These are phyloP conservation scores for Podocnemis expansa DNA, from an alignment of 2,113 vertebrate genomes.

Conservation along the genomic window DNA sequence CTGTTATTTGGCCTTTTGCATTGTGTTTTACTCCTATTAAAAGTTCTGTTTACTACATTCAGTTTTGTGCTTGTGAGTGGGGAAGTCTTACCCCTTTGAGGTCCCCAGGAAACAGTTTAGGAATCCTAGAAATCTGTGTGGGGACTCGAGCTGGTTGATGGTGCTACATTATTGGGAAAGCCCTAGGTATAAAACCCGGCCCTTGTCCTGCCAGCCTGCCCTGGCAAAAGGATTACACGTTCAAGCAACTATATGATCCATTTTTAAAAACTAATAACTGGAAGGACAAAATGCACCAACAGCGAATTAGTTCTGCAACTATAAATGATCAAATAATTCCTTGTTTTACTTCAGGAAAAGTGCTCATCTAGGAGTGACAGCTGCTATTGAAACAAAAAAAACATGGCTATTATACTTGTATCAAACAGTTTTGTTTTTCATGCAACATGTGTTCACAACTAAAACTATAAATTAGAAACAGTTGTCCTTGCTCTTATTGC, in stretches of 20 bases:
- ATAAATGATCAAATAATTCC: rapidly evolving
- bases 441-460: not conserved
- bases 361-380: not conserved
- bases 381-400: not conserved
- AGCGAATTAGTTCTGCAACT: not conserved
- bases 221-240: no score
- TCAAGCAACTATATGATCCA: not conserved
- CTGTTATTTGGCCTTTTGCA: no score
- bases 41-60: no score
- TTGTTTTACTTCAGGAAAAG: not conserved
- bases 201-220: no score
- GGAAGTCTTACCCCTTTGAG: no score
- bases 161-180: no score
- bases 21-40: no score
- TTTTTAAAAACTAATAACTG: not conserved
- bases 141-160: no score
- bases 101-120: no score
- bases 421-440: not conserved
- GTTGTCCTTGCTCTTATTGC: not conserved
- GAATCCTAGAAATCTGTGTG: no score
- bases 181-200: no score
- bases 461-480: not conserved
- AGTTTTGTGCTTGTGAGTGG: no score
- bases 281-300: not conserved
- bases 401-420: not conserved